phyloP scores from a whole-genome alignment of 2,113 vertebrate species.

The Erythrocercus mccallii region DNA sequence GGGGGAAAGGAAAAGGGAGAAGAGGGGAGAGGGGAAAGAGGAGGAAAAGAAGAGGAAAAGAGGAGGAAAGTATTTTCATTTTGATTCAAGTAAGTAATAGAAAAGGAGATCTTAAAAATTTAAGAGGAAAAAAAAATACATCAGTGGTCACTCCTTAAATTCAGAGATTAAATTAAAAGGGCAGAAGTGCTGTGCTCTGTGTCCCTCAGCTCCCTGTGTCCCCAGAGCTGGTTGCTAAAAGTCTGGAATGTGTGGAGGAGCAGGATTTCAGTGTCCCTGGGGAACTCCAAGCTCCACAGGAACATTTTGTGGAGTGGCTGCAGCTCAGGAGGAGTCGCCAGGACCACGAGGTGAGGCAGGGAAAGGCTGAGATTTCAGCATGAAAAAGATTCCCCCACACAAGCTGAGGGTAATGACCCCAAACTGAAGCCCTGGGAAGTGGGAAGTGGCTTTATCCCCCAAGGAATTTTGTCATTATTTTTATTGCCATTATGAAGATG shows the following conservation, averaged over 20 bases:
- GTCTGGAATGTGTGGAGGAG: rapidly evolving
- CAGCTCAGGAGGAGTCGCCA: background rate
- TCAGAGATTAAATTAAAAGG: background rate
- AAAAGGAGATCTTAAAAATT: background rate
- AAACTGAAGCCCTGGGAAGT: background rate
- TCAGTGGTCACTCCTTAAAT: background rate
- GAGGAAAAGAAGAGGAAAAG: rapidly evolving
- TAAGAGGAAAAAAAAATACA: background rate
- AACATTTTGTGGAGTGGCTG: background rate
- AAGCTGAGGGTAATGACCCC: background rate
- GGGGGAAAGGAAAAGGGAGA: too few relatives aligned
- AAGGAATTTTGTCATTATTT: background rate
- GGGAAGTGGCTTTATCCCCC: background rate
- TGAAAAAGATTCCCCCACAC: background rate
- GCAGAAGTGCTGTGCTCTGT: background rate
- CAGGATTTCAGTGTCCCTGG: background rate
- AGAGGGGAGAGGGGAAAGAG: rapidly evolving
- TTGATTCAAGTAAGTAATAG: background rate
- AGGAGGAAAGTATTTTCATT: background rate
- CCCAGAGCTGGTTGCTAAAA: background rate
- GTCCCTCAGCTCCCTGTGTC: background rate
- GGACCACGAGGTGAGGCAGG: background rate
- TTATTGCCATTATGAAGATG: background rate
- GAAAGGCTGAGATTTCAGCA: background rate
- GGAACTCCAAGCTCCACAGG: too few relatives aligned